Percentiles rank a stretch among this genome's conserved stretches.
These are phyloP conservation scores for Petrolisthes cinctipes DNA, from an alignment of 2,888 invertebrate genomes.

Conservation along the genomic window DNA sequence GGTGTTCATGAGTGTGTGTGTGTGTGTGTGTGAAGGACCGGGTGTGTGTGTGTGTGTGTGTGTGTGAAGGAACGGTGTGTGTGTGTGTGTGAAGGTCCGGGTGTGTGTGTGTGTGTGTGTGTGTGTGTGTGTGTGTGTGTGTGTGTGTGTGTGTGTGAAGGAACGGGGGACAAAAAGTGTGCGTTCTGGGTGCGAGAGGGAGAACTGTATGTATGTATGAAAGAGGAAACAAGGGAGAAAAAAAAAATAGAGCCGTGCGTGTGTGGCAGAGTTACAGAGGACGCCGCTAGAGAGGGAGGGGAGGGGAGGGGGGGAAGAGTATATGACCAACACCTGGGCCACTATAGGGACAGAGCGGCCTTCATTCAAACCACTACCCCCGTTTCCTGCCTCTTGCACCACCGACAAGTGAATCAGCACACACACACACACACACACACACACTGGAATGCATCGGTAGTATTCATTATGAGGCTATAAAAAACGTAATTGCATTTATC, in stretches of 20 bases:
- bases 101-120: background rate
- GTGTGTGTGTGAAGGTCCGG: conserved; percentile 14
- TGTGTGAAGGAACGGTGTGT: background rate
- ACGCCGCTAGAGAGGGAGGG: background rate
- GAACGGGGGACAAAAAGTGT: background rate
- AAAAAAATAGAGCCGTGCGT: background rate
- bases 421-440: too few relatives aligned
- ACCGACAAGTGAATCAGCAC: too few relatives aligned
- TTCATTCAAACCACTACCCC: background rate
- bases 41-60: background rate
- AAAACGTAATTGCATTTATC: too few relatives aligned
- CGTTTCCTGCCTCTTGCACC: background rate
- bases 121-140: too few relatives aligned
- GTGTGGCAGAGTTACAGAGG: conserved; percentile 2
- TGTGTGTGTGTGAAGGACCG: too few relatives aligned
- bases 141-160: background rate
- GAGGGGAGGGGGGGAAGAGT: background rate
- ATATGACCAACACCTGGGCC: too few relatives aligned
- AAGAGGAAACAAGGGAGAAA: background rate
- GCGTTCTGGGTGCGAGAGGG: background rate
- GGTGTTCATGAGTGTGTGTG: too few relatives aligned
- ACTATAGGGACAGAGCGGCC: background rate
- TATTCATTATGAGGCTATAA: too few relatives aligned
- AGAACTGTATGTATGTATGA: background rate
- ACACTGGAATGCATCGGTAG: too few relatives aligned